Evolutionary conservation across 1,140 invertebrate species (phyloP).

Genomic region (Musca vetustissima): DNA sequence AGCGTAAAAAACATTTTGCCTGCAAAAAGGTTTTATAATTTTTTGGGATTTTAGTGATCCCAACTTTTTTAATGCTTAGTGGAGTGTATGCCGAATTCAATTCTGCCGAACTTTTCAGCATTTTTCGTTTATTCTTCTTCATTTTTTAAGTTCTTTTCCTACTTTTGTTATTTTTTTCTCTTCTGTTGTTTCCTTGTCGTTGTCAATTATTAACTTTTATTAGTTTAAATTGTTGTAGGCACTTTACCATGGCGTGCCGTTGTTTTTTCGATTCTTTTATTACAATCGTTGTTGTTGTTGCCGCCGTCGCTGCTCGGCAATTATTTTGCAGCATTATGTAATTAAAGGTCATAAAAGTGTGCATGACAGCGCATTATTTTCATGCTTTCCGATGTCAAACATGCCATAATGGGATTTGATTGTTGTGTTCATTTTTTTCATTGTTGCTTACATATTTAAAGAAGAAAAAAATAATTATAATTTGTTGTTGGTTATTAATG

Average conservation of each 20-base stretch:
- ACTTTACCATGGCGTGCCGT: not conserved
- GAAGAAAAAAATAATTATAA: not conserved
- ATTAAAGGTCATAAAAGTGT: conserved; percentile 22
- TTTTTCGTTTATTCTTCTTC: not conserved
- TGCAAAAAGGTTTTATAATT: no score
- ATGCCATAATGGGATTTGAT: not conserved
- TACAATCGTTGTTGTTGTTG: not conserved
- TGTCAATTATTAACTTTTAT: conserved; percentile 1
- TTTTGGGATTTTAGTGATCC: no score
- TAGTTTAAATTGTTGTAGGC: no score
- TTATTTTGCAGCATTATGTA: conserved; percentile 17
- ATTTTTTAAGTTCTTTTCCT: not conserved
- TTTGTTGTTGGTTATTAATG: not conserved
- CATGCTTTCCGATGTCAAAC: not conserved
- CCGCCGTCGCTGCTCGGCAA: not conserved
- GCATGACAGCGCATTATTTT: conserved; percentile 14
- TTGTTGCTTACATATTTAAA: not conserved
- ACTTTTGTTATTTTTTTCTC: not conserved
- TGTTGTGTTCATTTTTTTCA: not conserved
- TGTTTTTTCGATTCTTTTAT: not conserved
- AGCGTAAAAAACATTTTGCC: no score
- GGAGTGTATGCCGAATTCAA: no score
- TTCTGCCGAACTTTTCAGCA: not conserved
- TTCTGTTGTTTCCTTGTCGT: not conserved
- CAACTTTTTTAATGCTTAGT: no score